phyloP scores from a whole-genome alignment of 2,888 invertebrate species.

The Heliothis peltigera region DNA sequence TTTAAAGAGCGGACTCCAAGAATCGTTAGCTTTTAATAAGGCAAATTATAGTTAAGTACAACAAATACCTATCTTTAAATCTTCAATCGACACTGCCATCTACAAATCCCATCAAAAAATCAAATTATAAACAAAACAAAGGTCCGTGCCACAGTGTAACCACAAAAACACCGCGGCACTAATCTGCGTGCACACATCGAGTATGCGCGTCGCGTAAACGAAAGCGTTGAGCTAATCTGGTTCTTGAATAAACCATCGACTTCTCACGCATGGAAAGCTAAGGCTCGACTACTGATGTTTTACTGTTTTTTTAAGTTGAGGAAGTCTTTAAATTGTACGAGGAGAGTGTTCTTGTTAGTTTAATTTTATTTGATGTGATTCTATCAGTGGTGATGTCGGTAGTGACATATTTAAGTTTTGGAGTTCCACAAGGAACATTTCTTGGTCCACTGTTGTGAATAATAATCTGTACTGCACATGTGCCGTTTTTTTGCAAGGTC shows the following conservation, averaged over 20 bases:
- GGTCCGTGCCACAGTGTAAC: not conserved
- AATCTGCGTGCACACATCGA: slow-evolving; percentile 39
- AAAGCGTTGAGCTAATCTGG: slow-evolving; percentile 59
- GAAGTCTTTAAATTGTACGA: slow-evolving; percentile 20
- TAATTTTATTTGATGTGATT: slow-evolving; percentile 12
- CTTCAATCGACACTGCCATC: not conserved
- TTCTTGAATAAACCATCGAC: slow-evolving; percentile 58
- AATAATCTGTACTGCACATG: no score
- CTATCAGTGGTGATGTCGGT: slow-evolving; percentile 3
- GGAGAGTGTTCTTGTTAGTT: slow-evolving; percentile 2
- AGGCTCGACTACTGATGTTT: slow-evolving; percentile 16
- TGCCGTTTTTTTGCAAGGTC: no score
- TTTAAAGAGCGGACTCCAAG: no score
- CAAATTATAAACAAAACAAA: not conserved
- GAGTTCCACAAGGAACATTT: not conserved
- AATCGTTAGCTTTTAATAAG: no score
- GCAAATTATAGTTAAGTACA: not conserved
- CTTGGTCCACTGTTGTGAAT: not conserved
- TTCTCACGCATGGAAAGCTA: slow-evolving; percentile 58
- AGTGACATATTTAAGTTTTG: slow-evolving; percentile 2
- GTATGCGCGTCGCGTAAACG: slow-evolving; percentile 54
- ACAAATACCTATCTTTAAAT: not conserved
- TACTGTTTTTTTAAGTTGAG: slow-evolving; percentile 18
- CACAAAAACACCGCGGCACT: slow-evolving; percentile 41
- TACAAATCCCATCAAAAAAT: not conserved